Base-by-base conservation (phyloP, 1,140 invertebrate genomes). In the Lanistes nyassanus region DNA sequence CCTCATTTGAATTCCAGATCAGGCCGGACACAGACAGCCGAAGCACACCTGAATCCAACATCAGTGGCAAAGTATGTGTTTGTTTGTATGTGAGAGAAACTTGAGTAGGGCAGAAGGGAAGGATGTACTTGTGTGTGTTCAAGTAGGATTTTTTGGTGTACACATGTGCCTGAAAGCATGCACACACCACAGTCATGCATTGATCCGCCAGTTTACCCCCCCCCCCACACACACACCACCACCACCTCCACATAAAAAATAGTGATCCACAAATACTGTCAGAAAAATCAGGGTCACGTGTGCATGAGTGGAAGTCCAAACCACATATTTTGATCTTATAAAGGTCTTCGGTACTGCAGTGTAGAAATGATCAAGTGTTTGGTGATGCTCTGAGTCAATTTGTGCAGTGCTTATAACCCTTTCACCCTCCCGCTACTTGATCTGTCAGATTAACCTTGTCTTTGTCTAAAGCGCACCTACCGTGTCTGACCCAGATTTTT, bases 1-100 rank as follows among this genome's bases (percentile, higher is more conserved):
- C 82, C 16, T 34, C 69, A 0, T 70, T 77, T 0, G 70, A 67
- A 16, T 77, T 74, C 47, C 56, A 31, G 4, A 13, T 21, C 23
- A 5, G 65, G 37, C 23, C 65, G 13, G 65, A 67, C 37, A 36
- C 36, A 23, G 65, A 67, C 65, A 67, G 11, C 34, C 7, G 34
- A 67, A 39, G 42, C 65, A 4, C 37, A 21, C 62, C 34, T 36
- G 29, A 29, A 7, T 64, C 62, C 36, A 29, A 37, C 21, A n/a
- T 67, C 13, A 60, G 58, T 7, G 80, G 77, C n/a, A 72, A 79
- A 65, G 70, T 84, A 37, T 79, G 82, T 74, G 72, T 29, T 26
- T 39, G 9, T 60, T 1, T 60, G 1, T 42, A 13, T 42, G 39
- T 42, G 5, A 47, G 42, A 47, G 5, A 47, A 16, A 47, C 42